These are phyloP conservation scores for Salvelinus namaycush DNA, from an alignment of 2,113 vertebrate genomes.

Conservation along the genomic window DNA sequence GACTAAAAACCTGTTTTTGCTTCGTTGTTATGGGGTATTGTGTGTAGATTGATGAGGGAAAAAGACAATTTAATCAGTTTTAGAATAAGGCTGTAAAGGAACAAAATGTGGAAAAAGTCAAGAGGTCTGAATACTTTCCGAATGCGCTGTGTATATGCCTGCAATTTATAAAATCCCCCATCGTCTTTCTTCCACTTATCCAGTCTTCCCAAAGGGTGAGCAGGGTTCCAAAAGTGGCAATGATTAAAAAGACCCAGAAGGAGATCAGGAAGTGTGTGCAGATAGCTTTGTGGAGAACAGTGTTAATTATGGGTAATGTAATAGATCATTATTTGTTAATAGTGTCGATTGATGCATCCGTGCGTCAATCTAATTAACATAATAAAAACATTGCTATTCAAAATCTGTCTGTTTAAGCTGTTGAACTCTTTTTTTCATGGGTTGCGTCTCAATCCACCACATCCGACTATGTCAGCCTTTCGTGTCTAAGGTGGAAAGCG, in stretches of 20 bases:
- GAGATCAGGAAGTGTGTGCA: background rate
- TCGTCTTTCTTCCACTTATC: slow-evolving; percentile 21
- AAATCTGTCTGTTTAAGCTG: no score
- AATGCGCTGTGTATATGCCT: slow-evolving; percentile 39
- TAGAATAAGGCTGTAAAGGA: slow-evolving; percentile 43
- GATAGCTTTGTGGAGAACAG: background rate
- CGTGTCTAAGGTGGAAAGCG: no score
- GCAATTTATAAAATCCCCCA: slow-evolving; percentile 67
- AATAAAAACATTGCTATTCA: no score
- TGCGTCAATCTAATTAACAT: no score
- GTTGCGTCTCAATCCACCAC: no score
- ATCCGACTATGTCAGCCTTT: no score
- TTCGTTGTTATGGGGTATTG: slow-evolving; percentile 57
- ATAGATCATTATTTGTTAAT: no score
- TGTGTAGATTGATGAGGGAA: slow-evolving; percentile 24
- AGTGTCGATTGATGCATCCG: no score
- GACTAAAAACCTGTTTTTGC: no score
- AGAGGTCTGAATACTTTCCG: no score
- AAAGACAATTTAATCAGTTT: slow-evolving; percentile 49
- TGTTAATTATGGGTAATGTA: background rate
- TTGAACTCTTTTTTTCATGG: no score
- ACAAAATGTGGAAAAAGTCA: no score
- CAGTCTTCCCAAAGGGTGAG: slow-evolving; percentile 41
- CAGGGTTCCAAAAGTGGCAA: slow-evolving; percentile 36
- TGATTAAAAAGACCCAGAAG: slow-evolving; percentile 31